Evolutionary conservation across 2,113 vertebrate species (phyloP), one percentile per base, ranked within the genome.

Genomic region (Sebastes fasciatus): DNA sequence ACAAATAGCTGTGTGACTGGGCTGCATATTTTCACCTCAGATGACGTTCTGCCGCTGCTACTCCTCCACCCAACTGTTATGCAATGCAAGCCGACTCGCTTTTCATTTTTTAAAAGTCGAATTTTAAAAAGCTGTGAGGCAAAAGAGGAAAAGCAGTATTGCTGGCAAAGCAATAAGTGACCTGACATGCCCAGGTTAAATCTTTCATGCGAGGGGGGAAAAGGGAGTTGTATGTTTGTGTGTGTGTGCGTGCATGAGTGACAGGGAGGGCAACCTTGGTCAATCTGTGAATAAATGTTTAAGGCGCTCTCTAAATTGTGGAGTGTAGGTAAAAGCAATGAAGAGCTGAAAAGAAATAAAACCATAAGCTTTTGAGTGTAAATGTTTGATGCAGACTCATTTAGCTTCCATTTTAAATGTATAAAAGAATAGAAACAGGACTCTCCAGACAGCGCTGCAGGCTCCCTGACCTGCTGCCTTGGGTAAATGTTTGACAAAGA

Each of bases 401-500:
- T 81, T 17, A 72, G 75, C 17, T 49, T 40, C 42, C 26, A 10
- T 75, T 79, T 82, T 61, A 46, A 74, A 82, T 14, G 49, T 74
- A 57, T 74, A n/a, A 10, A 4, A 81, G 70, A 63, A 43, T 4
- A 45, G 67, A 75, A 77, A 49, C 58, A 62, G 52, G 21, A 11
- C 7, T 26, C 43, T 58, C 40, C 17, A 45, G 64, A 79, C 52
- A 65, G 42, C 10, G 2, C 83, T 66, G 45, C 70, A 34, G 71
- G 77, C 65, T 84, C 60, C 49, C 58, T 51, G 51, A 71, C 71
- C 76, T 70, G 81, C 76, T 70, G 81, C n/a, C 52, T 16, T 63
- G 65, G 69, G 92, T 92, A 90, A 91, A 93, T 87, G 82, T 91
- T 88, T 91, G 78, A 90, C 89, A 77, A 78, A 62, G 49, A 82